Conservation (phyloP, 2,888 invertebrate species). For the Morpho deidamia region DNA sequence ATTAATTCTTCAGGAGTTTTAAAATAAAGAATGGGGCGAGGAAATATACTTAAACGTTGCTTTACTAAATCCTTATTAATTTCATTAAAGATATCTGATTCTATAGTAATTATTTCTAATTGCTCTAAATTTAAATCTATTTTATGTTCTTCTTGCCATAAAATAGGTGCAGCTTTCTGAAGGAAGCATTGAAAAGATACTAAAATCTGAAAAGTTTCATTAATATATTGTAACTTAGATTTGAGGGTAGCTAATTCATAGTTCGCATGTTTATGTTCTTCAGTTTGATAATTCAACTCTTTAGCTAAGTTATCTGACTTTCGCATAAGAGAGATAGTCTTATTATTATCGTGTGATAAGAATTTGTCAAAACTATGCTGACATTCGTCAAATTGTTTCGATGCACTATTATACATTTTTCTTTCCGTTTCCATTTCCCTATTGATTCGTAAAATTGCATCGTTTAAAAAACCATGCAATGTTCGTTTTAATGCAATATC, state of each 20-base stretch:
- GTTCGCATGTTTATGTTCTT: slow-evolving; percentile 57
- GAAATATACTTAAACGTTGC: slow-evolving; percentile 41
- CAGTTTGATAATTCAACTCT: slow-evolving; percentile 53
- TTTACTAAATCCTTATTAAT: slow-evolving; percentile 41
- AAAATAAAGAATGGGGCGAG: slow-evolving; percentile 58
- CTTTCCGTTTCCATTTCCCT: slow-evolving; percentile 60
- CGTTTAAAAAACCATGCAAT: slow-evolving; percentile 53
- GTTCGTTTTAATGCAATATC: slow-evolving; percentile 58
- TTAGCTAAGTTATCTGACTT: slow-evolving; percentile 61
- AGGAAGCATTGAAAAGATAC: slow-evolving; percentile 65
- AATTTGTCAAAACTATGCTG: slow-evolving; percentile 69
- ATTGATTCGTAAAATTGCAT: slow-evolving; percentile 63
- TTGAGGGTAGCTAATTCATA: slow-evolving; percentile 61
- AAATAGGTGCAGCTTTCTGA: slow-evolving; percentile 57
- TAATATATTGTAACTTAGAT: slow-evolving; percentile 64
- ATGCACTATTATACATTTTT: slow-evolving; percentile 52
- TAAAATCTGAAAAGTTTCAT: slow-evolving; percentile 60
- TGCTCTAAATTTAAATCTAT: slow-evolving; percentile 42
- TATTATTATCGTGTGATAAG: slow-evolving; percentile 64
- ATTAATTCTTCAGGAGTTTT: slow-evolving; percentile 54
- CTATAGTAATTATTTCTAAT: slow-evolving; percentile 47
- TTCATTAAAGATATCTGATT: slow-evolving; percentile 50
- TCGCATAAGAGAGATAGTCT: slow-evolving; percentile 67
- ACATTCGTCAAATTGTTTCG: slow-evolving; percentile 60
- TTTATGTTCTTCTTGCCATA: slow-evolving; percentile 58